A percentile compares a stretch with the other conserved stretches of the same genome.
Evolutionary conservation across 1,140 invertebrate genomes (phyloP).

Genomic region (Bradysia coprophila): DNA sequence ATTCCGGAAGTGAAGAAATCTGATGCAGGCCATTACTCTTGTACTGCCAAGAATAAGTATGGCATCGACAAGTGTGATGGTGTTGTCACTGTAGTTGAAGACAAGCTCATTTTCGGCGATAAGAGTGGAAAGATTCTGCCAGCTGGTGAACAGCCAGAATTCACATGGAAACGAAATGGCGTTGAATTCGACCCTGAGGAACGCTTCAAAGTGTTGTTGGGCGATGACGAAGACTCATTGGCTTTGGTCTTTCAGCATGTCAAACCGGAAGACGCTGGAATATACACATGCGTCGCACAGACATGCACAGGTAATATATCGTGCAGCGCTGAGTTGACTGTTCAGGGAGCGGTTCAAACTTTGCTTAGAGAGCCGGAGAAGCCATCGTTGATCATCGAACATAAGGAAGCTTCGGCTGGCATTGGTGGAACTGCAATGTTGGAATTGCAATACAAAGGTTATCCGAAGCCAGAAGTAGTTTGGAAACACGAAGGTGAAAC

Average conservation of each 20-base stretch:
- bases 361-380: slow-evolving; percentile 62
- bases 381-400: slow-evolving; percentile 55
- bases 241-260: slow-evolving; percentile 87
- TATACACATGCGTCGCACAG: slow-evolving; percentile 89
- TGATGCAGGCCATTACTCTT: slow-evolving; percentile 80
- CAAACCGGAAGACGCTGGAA: slow-evolving; percentile 77
- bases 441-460: slow-evolving; percentile 82
- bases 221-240: slow-evolving; percentile 81
- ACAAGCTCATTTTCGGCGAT: slow-evolving; percentile 63
- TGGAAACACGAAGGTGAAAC: slow-evolving; percentile 77
- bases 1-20: slow-evolving; percentile 59
- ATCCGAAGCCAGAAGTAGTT: slow-evolving; percentile 77
- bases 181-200: slow-evolving; percentile 78
- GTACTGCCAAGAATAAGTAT: slow-evolving; percentile 66
- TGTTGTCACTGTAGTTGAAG: slow-evolving; percentile 55
- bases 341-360: slow-evolving; percentile 70
- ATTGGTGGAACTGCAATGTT: slow-evolving; percentile 86
- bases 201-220: slow-evolving; percentile 81
- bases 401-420: slow-evolving; percentile 50
- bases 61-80: slow-evolving; percentile 62
- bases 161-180: slow-evolving; percentile 83
- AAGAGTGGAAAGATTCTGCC: slow-evolving; percentile 42
- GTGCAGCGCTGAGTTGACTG: slow-evolving; percentile 81
- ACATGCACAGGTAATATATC: slow-evolving; percentile 83
- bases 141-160: slow-evolving; percentile 60